These are phyloP conservation scores for Drosophila orena DNA, from an alignment of 1,140 invertebrate species.

Conservation along the genomic window DNA sequence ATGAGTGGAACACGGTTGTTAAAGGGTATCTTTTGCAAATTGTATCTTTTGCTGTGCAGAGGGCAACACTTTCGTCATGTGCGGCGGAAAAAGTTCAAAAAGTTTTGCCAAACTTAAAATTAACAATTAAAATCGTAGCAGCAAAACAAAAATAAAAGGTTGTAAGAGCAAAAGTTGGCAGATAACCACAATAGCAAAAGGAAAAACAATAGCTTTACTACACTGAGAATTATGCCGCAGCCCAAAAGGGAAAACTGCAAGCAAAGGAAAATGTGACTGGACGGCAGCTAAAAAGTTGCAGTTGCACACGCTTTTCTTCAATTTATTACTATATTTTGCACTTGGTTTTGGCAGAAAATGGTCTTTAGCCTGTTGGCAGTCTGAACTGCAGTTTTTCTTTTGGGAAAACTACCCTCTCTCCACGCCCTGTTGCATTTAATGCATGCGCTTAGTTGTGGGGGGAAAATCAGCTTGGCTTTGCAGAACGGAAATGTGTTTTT, in stretches of 20 bases:
- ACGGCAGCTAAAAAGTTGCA: slow-evolving; percentile 33
- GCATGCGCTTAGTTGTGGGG: slow-evolving; percentile 18
- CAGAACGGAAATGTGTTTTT: slow-evolving; percentile 10
- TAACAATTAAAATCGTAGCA: slow-evolving; percentile 25
- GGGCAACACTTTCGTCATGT: slow-evolving; percentile 1
- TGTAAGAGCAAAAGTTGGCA: slow-evolving; percentile 8
- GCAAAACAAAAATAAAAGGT: background rate
- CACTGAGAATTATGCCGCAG: slow-evolving; percentile 6
- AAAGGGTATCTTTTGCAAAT: too few relatives aligned
- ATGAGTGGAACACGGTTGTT: too few relatives aligned
- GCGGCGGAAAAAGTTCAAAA: slow-evolving; percentile 1
- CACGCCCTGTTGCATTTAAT: slow-evolving; percentile 34
- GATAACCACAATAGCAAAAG: slow-evolving; percentile 17
- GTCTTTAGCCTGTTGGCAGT: too few relatives aligned
- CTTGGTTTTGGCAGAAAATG: too few relatives aligned
- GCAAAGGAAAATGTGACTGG: slow-evolving; percentile 5
- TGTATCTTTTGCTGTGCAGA: slow-evolving; percentile 12
- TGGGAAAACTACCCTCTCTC: background rate
- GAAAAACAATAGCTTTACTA: background rate
- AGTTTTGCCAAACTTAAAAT: slow-evolving; percentile 14
- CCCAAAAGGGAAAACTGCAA: background rate
- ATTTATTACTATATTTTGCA: slow-evolving; percentile 7
- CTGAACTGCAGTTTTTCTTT: too few relatives aligned
- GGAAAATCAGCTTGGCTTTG: background rate
- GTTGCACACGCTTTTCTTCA: slow-evolving; percentile 3